Evolutionary conservation across 1,140 invertebrate genomes (phyloP), one percentile per base, ranked within the genome.

Genomic region (Scaptodrosophila lebanonensis): DNA sequence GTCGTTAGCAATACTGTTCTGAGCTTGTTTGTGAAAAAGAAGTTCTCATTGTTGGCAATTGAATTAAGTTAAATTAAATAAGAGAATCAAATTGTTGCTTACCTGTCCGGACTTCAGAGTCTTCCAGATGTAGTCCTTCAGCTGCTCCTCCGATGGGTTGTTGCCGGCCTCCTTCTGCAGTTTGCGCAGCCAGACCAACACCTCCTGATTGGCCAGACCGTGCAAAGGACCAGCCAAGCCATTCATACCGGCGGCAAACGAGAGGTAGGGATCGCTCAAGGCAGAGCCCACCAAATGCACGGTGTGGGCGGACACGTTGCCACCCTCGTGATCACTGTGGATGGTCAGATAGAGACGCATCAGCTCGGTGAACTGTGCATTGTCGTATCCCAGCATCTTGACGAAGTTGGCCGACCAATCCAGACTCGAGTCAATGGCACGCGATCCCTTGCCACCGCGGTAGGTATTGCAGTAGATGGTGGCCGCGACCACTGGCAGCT

Each of bases 381-480:
- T 91, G 44, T 96, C 93, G 88, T 95, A 98, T 35, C 97, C 97
- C 8, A 99, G 89, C 95, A 98, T 98, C 64, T 90, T 91, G 43
- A 93, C 90, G 87, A 98, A 99, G 88, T 99, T 99, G 68, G 91
- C 92, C 2, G 95, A 95, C 97, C 97, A 99, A 89, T 99, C 97
- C 83, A 95, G 94, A 76, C 91, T 91, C 1, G 92, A 89, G 83
- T 98, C 95, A 66, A 98, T 96, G 1, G 95, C 92, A 11, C 94
- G 94, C 44, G 97, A 93, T 13, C 93, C 91, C 66, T 94, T 95
- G 45, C 96, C 95, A 76, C 95, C 93, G 61, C 92, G 90, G 88
- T 95, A 97, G 13, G 95, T 90, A 85, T 97, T 97, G 68, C 94
- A 91, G 87, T 99, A 99, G 59, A 99, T 98, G 2, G 95, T 95